phyloP scores from a whole-genome alignment of 92 coral and sea anemone species.

The Palythoa grandis region DNA sequence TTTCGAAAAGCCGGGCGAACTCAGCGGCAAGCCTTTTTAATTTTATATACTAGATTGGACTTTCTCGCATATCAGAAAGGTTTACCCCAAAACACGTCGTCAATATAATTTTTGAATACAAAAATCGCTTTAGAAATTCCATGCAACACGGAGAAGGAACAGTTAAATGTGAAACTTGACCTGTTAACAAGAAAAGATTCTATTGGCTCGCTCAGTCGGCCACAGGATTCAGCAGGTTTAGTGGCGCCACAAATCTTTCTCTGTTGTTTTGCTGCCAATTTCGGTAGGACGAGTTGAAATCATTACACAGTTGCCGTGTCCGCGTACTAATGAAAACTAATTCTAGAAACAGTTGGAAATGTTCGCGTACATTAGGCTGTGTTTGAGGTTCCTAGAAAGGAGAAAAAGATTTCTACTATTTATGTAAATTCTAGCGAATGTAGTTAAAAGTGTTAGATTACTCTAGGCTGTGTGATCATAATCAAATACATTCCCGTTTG shows the following conservation, averaged over 20 bases:
- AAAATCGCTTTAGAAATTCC: neutral
- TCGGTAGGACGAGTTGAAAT: slow-evolving; percentile 14
- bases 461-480: no score
- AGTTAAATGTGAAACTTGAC: slow-evolving; percentile 3
- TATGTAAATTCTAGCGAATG: no score
- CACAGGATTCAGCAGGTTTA: slow-evolving; percentile 11
- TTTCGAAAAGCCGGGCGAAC: no score
- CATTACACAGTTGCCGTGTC: neutral
- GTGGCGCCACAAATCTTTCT: slow-evolving; percentile 19
- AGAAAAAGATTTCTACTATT: no score
- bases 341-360: neutral
- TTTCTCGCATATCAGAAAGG: neutral
- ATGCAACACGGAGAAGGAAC: neutral
- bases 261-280: slow-evolving; percentile 5
- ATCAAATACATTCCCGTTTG: no score
- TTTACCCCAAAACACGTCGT: neutral
- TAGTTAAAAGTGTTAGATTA: no score
- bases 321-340: neutral
- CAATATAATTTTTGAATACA: neutral
- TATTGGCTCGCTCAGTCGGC: slow-evolving; percentile 29
- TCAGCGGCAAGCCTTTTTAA: no score
- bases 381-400: no score
- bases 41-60: neutral
- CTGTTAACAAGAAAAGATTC: slow-evolving; percentile 8
- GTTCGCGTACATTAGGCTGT: no score